Conservation (phyloP, 2,888 invertebrate species). For the Tetheella fluctuosa region DNA sequence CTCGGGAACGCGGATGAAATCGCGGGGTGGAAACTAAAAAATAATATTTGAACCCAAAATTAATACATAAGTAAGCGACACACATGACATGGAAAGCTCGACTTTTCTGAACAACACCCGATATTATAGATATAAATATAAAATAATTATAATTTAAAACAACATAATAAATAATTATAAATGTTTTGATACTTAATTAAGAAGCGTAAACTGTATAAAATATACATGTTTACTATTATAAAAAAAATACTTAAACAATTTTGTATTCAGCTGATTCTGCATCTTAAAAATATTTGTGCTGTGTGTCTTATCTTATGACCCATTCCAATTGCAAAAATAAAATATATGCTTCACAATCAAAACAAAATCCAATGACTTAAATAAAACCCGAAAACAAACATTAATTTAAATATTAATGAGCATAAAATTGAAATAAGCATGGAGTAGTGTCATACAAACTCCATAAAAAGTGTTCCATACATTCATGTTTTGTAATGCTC, state of each 20-base stretch:
- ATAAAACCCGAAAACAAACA: not conserved
- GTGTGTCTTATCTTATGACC: not conserved
- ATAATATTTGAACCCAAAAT: not conserved
- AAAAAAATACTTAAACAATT: too few species aligned
- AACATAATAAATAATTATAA: not conserved
- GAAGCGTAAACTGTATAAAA: not conserved
- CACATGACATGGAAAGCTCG: slow-evolving; percentile 34
- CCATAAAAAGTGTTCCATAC: not conserved
- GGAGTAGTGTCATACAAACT: not conserved
- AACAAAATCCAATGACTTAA: not conserved
- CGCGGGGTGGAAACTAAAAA: too few species aligned
- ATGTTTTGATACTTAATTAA: not conserved
- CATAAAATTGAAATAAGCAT: not conserved
- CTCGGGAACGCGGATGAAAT: too few species aligned
- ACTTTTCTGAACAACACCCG: slow-evolving; percentile 6
- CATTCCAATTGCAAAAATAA: too few species aligned
- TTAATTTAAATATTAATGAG: not conserved
- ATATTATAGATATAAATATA: slow-evolving; percentile 1
- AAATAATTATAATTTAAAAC: not conserved
- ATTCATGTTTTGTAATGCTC: too few species aligned
- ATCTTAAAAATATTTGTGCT: too few species aligned
- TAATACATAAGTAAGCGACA: slow-evolving; percentile 31
- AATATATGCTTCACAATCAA: not conserved
- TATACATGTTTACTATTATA: too few species aligned
- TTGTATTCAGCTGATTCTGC: too few species aligned